Percentiles rank a stretch among this genome's conserved stretches.
Conservation (phyloP, 2,113 vertebrate genomes). For the Colistium nudipinnis region DNA sequence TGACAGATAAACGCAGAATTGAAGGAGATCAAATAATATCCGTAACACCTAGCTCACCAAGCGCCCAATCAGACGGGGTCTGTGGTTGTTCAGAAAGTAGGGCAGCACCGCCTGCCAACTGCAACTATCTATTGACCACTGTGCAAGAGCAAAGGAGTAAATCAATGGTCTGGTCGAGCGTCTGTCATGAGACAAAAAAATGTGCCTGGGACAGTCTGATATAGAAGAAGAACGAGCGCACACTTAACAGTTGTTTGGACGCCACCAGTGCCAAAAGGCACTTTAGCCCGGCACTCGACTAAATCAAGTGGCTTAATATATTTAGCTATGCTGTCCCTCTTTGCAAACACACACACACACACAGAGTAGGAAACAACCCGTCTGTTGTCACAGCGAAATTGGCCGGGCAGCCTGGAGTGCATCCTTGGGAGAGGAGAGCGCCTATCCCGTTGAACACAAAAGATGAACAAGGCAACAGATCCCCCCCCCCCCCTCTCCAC, state of each 20-base stretch:
- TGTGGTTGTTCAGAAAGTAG: constrained; percentile 45
- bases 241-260: constrained; percentile 36
- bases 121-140: constrained; percentile 46
- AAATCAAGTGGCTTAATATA: constrained; percentile 80
- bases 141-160: constrained; percentile 45
- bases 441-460: constrained; percentile 74
- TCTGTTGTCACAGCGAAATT: constrained; percentile 75
- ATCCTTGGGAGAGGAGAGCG: constrained; percentile 73
- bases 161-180: constrained; percentile 60
- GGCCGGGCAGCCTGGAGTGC: constrained; percentile 71
- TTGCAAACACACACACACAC: constrained; percentile 31
- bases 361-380: constrained; percentile 59
- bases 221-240: constrained; percentile 31
- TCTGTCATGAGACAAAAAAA: constrained; percentile 37
- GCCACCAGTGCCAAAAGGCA: constrained; percentile 51
- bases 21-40: constrained; percentile 43
- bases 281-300: constrained; percentile 70
- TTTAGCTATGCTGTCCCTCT: constrained; percentile 58
- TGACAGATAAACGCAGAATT: constrained; percentile 53
- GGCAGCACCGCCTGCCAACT: constrained; percentile 38
- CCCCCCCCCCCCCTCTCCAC: no score
- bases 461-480: constrained; percentile 71
- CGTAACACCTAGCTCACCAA: constrained; percentile 25
- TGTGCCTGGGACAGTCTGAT: constrained; percentile 31
- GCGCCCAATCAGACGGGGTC: constrained; percentile 7